Conservation (phyloP, 2,113 vertebrate species). For the Pygoscelis antarcticus region DNA sequence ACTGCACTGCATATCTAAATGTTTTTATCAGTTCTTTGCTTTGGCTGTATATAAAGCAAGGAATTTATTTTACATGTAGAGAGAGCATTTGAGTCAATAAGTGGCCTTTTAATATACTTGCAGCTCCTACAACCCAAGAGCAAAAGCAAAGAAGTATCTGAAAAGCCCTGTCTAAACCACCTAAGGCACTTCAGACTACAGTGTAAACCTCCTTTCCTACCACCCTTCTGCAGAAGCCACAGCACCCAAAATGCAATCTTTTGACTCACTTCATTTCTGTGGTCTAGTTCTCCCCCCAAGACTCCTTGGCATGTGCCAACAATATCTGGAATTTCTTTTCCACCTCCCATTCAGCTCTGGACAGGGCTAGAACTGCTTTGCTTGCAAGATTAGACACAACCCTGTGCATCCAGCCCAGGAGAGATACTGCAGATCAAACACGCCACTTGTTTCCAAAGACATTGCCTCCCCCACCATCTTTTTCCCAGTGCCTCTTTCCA, state of each 20-base stretch:
- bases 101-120: background rate
- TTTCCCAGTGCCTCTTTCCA: background rate
- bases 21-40: background rate
- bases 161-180: background rate
- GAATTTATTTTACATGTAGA: background rate
- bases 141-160: background rate
- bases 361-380: background rate
- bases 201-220: background rate
- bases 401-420: background rate
- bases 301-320: background rate
- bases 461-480: rapidly evolving
- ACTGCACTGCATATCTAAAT: background rate
- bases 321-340: background rate
- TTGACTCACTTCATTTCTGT: background rate
- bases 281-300: background rate
- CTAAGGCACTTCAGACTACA: background rate
- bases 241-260: background rate
- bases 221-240: background rate
- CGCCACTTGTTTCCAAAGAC: background rate
- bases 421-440: background rate
- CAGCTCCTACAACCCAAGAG: background rate
- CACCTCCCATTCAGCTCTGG: background rate
- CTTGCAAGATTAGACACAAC: background rate
- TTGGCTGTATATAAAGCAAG: background rate
- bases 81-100: background rate